These are phyloP conservation scores for Lapara coniferarum DNA, from an alignment of 2,888 invertebrate species.

Conservation along the genomic window DNA sequence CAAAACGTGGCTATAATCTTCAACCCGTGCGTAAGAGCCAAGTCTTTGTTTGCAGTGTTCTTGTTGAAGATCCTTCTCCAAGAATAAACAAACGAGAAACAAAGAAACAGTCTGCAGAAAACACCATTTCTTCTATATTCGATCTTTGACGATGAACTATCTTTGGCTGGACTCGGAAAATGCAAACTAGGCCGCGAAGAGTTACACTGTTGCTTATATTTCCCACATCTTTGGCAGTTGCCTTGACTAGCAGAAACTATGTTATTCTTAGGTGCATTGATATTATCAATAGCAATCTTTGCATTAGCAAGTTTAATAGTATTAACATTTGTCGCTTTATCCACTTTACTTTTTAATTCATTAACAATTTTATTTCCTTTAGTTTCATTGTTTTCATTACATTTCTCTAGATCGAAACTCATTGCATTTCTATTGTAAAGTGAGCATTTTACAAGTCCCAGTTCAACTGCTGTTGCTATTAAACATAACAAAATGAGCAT, in stretches of 20 bases:
- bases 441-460: constrained; percentile 60
- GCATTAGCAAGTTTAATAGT: constrained; percentile 1
- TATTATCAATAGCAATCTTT: constrained; percentile 40
- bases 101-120: constrained; percentile 61
- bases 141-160: constrained; percentile 50
- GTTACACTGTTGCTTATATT: constrained; percentile 70
- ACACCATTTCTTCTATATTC: constrained; percentile 57
- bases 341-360: constrained; percentile 49
- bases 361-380: constrained; percentile 43
- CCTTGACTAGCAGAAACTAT: constrained; percentile 66
- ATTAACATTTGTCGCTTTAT: constrained; percentile 45
- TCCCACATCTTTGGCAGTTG: constrained; percentile 72
- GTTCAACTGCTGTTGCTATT: constrained; percentile 75
- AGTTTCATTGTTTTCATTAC: constrained; percentile 52
- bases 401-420: constrained; percentile 69
- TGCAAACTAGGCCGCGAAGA: constrained; percentile 49
- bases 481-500: constrained; percentile 59
- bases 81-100: constrained; percentile 72
- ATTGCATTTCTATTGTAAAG: constrained; percentile 55
- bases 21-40: constrained; percentile 84
- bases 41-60: constrained; percentile 76
- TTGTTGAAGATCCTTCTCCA: constrained; percentile 73
- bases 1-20: constrained; percentile 86
- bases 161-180: constrained; percentile 62
- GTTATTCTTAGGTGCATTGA: constrained; percentile 69